These are phyloP conservation scores for Sylvia atricapilla DNA, from an alignment of 2,113 vertebrate genomes.

Conservation along the genomic window DNA sequence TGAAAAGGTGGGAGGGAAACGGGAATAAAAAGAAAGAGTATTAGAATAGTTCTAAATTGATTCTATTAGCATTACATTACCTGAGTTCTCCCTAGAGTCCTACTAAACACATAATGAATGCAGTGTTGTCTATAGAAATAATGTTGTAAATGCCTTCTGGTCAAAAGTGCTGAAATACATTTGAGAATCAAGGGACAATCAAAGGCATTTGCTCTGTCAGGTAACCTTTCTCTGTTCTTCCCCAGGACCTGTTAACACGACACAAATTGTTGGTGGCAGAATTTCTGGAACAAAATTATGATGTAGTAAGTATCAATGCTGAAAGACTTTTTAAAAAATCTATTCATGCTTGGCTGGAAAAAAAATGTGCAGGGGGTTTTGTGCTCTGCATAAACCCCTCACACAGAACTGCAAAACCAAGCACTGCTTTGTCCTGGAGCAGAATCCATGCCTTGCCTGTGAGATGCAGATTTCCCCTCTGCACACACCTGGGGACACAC, in stretches of 20 bases:
- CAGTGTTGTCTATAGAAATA: background rate
- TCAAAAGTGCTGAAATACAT: background rate
- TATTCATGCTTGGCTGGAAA: background rate
- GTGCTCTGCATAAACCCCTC: background rate
- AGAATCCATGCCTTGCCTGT: accelerated
- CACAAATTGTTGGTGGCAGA: constrained; percentile 93
- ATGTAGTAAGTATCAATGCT: constrained; percentile 80
- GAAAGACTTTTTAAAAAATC: background rate
- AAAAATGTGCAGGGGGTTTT: background rate
- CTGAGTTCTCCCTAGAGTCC: background rate
- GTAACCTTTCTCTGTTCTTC: constrained; percentile 44
- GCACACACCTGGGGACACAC: accelerated
- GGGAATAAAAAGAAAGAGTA: background rate
- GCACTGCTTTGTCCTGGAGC: background rate
- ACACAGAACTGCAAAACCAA: background rate
- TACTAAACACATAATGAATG: background rate
- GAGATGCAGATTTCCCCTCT: background rate
- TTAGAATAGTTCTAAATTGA: background rate
- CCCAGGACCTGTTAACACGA: constrained; percentile 92
- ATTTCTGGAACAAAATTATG: constrained; percentile 93
- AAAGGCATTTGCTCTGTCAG: background rate
- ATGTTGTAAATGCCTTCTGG: background rate
- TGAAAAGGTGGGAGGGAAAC: background rate
- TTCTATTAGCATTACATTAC: background rate
- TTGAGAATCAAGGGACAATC: background rate